These are phyloP conservation scores for Microhierax caerulescens DNA, from an alignment of 2,797 vertebrate genomes.

Conservation along the genomic window DNA sequence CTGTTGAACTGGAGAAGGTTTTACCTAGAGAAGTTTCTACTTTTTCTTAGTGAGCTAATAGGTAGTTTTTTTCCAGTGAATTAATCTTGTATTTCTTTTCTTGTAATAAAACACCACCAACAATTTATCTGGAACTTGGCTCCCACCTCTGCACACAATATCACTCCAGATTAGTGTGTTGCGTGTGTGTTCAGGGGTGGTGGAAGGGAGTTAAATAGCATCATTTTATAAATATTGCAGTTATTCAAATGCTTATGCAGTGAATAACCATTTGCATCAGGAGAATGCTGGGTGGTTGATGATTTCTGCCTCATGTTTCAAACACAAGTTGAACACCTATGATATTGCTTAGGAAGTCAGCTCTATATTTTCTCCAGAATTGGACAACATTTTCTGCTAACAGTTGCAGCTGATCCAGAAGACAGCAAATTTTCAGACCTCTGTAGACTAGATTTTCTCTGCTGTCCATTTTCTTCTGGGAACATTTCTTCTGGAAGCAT, in stretches of 20 bases:
- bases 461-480: neutral
- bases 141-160: neutral
- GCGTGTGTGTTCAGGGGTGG: neutral
- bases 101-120: neutral
- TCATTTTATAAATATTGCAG: neutral
- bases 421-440: neutral
- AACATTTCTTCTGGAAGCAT: neutral
- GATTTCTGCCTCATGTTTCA: neutral
- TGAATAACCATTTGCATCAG: neutral
- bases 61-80: neutral
- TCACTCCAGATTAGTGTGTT: neutral
- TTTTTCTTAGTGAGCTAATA: neutral
- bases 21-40: neutral
- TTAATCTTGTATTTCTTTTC: neutral
- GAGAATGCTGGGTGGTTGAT: neutral
- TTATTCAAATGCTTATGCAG: neutral
- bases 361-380: neutral
- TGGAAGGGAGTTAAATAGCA: neutral
- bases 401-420: neutral
- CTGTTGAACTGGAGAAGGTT: neutral
- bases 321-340: neutral
- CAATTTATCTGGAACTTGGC: neutral
- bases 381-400: neutral
- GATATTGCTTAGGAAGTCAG: neutral
- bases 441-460: neutral